A percentile compares a stretch with the other conserved stretches of the same genome.
Conservation (phyloP, 2,797 vertebrate species). For the Manis crassicaudata region DNA sequence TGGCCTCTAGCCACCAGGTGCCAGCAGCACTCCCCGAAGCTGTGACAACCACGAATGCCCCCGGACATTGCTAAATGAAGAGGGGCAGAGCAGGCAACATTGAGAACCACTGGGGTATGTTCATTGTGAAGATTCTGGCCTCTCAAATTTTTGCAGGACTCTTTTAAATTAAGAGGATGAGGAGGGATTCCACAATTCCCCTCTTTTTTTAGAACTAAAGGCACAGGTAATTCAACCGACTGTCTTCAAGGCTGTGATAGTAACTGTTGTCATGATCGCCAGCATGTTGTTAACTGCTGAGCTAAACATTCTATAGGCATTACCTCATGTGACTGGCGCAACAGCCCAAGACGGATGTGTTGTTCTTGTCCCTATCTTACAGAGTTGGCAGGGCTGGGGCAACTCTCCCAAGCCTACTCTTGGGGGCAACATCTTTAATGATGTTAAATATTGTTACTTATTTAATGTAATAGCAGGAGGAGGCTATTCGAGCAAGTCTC, state of each 20-base stretch:
- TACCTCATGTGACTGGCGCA: accelerated
- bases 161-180: neutral
- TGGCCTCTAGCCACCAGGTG: neutral
- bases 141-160: neutral
- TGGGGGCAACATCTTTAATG: accelerated
- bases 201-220: neutral
- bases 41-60: neutral
- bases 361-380: neutral
- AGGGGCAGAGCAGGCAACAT: no score
- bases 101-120: neutral
- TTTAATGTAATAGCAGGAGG: no score
- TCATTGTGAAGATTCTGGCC: neutral
- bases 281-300: accelerated
- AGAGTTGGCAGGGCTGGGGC: neutral
- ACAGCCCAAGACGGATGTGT: accelerated
- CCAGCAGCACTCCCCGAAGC: neutral
- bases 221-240: neutral
- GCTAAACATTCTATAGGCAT: neutral
- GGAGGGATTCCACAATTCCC: neutral
- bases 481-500: constrained; percentile 60
- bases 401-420: neutral
- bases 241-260: no score
- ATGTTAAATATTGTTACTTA: no score
- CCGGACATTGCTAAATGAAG: no score
- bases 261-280: accelerated